These are phyloP conservation scores for Exocentrus adspersus DNA, from an alignment of 2,888 invertebrate genomes.

Conservation along the genomic window DNA sequence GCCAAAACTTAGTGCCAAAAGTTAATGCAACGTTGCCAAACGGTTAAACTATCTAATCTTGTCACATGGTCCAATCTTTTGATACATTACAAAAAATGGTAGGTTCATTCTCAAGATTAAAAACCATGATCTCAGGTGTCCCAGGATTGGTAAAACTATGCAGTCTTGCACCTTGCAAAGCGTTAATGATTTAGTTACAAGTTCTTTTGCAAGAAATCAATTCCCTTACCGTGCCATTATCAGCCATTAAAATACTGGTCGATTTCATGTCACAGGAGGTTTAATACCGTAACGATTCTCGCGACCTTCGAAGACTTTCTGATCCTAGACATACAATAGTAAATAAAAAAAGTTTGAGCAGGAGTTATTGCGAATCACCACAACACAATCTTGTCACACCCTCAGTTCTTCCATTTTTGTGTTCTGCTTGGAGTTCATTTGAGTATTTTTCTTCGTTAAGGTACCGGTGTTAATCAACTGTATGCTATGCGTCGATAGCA, in stretches of 20 bases:
- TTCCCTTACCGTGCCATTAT: background rate
- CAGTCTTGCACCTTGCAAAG: too few species aligned
- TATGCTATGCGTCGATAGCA: slow-evolving; percentile 80
- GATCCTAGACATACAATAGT: slow-evolving; percentile 17
- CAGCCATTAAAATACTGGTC: background rate
- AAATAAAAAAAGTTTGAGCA: slow-evolving; percentile 50
- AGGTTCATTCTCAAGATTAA: too few species aligned
- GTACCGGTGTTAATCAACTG: slow-evolving; percentile 82
- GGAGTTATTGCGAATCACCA: slow-evolving; percentile 51
- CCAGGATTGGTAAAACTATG: too few species aligned
- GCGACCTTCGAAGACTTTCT: background rate
- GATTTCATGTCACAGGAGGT: background rate
- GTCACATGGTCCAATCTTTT: too few species aligned
- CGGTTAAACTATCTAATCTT: too few species aligned
- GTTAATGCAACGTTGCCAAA: too few species aligned
- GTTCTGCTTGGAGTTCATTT: slow-evolving; percentile 69
- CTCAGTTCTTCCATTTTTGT: slow-evolving; percentile 82
- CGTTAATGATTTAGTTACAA: too few species aligned
- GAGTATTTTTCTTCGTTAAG: slow-evolving; percentile 79
- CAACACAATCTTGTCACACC: slow-evolving; percentile 74
- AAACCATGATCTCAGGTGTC: too few species aligned
- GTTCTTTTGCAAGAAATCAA: background rate
- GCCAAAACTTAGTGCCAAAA: too few species aligned
- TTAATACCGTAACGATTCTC: background rate
- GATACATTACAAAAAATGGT: too few species aligned